Evolutionary conservation across 1,140 invertebrate species (phyloP).

Genomic region (Diabrotica virgifera): DNA sequence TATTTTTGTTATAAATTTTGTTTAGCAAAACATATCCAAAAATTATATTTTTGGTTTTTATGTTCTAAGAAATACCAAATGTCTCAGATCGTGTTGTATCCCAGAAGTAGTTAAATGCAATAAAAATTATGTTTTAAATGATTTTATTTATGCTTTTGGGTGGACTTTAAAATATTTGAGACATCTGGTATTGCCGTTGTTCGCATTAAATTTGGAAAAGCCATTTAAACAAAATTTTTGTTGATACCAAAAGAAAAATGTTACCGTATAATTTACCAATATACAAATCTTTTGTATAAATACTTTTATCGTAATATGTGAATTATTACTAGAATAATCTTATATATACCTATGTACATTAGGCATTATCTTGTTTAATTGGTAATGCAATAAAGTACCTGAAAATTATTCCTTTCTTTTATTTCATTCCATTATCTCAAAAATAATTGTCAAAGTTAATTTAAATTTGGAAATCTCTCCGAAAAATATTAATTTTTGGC

Average conservation of each 20-base stretch:
- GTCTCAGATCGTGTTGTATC: not conserved
- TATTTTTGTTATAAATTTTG: conserved; percentile 1
- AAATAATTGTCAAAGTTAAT: too few relatives aligned
- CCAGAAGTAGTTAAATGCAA: not conserved
- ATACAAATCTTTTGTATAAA: not conserved
- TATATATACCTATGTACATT: not conserved
- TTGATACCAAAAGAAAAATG: not conserved
- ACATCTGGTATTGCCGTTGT: not conserved
- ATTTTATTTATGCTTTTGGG: too few relatives aligned
- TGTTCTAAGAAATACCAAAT: not conserved
- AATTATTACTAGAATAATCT: conserved; percentile 3
- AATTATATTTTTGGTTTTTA: not conserved
- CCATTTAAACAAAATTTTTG: not conserved
- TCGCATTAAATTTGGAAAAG: not conserved
- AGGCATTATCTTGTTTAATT: not conserved
- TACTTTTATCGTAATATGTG: not conserved
- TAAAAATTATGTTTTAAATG: not conserved
- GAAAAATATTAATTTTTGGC: too few relatives aligned
- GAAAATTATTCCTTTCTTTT: not conserved
- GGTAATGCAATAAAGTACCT: conserved; percentile 2
- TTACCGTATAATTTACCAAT: not conserved
- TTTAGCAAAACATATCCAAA: not conserved
- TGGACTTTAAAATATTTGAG: not conserved
- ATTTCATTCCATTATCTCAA: too few relatives aligned
- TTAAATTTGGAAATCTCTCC: too few relatives aligned